Evolutionary conservation across 2,888 invertebrate genomes (phyloP), one percentile per base, ranked within the genome.

Genomic region (Erannis defoliaria): DNA sequence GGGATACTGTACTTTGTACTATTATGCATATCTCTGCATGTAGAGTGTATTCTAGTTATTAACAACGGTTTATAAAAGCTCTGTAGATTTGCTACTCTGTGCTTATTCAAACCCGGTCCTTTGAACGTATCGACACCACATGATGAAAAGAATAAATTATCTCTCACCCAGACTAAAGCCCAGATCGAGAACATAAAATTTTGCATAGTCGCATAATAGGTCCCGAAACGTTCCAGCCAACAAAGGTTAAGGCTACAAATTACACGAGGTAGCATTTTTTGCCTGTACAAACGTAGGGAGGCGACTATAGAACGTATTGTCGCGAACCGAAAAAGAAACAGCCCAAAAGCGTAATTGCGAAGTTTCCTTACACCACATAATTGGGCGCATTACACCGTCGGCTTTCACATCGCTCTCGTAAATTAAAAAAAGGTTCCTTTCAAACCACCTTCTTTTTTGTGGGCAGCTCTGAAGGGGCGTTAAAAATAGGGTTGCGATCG

Each of bases 361-460:
- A 84, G 82, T 84, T 84, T 79, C 83, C 78, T 82, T 80, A 81
- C 81, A 77, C 69, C 73, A 70, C 70, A 74, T 84, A 85, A 84
- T 84, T 82, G 84, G 79, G 68, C 72, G 74, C 75, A 77, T 80
- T 80, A 79, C 75, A 66, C 65, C 72, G 65, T 71, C 74, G 72
- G 78, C 83, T 85, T 88, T 86, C 84, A 80, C 80, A 55, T 79
- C 76, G 72, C 70, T 77, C 74, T 80, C 85, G 84, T 84, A 84
- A 86, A 86, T 86, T 85, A 77, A 84, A 46, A n/a, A 86, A 82
- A 81, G 81, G 80, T 73, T 80, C 81, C 77, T 81, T 84, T 77
- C 70, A 75, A 79, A 77, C 73, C 72, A 76, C 75, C 6, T 72
- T 75, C 64, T 75, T 83, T 85, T 84, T 83, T 85, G 85, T 76